Base-by-base conservation (phyloP, 2,888 invertebrate genomes). In the Dysmachus trigonus region DNA sequence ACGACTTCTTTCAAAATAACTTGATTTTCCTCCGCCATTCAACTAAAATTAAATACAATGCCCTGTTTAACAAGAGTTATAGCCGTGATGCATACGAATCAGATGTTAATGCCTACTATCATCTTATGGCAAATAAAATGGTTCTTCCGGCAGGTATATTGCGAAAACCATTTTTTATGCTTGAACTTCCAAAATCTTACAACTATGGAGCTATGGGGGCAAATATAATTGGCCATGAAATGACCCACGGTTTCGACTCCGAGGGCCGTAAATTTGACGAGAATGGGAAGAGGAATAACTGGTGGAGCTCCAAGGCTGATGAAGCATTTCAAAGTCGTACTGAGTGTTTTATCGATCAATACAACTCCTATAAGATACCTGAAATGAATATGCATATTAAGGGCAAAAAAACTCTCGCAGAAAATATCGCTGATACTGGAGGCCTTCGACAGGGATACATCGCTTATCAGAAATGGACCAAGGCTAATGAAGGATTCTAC, bases 191-290 rank as follows among this genome's bases (percentile, higher is more conserved):
- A n/a, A 38, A 71, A 27, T 82, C 82, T 33, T 82, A 82, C 51
- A 82, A 82, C 18, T 82, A 31, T 33, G 82, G 82, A 33, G 62
- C 53, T 1, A 35, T 31, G 8, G 82, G 82, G 1, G 10, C 71
- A 18, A 15, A 5, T 2, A 5, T 82, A n/a, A 7, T 83, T 13
- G 83, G 83, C 1, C 83, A 72, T 38, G 72, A 83, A 31, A 41
- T 79, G 30, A 41, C 47, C 41, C 79, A 79, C 47, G 22, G 15
- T 5, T 22, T 47, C 13, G 79, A 85, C 82, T 91, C 91, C n/a
- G 88, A 35, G 0, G 18, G 72, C 15, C 13, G 18, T 31, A 0
- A 22, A 13, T 22, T 72, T 10, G 35, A 82, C n/a, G 22, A 53
- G 5, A 7, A 53, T 53, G 53, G 53, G 1, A 18, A 22, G n/a